Evolutionary conservation across 37 sponge, comb jelly and placozoan genomes (phyloP), one percentile per base, ranked within the genome.

Genomic region (Mnemiopsis leidyi): DNA sequence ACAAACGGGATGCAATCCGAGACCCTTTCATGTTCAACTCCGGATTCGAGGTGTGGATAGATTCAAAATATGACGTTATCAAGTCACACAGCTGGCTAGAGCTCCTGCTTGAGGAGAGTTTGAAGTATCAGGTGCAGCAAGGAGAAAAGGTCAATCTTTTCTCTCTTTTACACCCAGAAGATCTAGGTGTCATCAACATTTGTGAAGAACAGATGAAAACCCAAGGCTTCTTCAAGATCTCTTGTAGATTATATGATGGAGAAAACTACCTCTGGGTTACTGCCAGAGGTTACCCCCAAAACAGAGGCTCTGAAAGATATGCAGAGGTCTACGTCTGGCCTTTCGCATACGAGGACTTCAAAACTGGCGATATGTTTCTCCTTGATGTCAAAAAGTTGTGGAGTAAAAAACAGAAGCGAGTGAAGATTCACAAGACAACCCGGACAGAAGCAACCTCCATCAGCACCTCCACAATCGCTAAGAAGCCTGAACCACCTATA

Each of bases 21-120:
- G 82, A 79, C 21, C 82, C 82, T 9, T 79, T 79, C 82, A 79
- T 79, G 82, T 79, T 79, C 36, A 79, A 79, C 82, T 29, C 82
- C 5, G 82, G 82, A 29, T 33, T 79, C 82, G 82, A 79, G 36
- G 37, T 79, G 36, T 79, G 82, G 82, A 79, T 79, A 7, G 29
- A 79, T 29, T 35, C 37, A 5, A 35, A 79, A 3, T 79, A 35
- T 33, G 82, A 79, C 37, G 37, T 79, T 7, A 79, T 79, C 33
- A 79, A 79, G 82, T 79, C 82, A 23, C 82, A 79, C 21, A 36
- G 37, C 36, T 79, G 82, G 82, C 82, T 79, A 13, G 82, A 79
- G 20, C 21, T 79, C 20, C 82, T 79, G 36, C 36, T 79, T 23
- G 82, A 79, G 21, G 82, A 79, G 20, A 20, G 30, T 29, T 1